A percentile compares a stretch with the other conserved stretches of the same genome.
phyloP scores from a whole-genome alignment of 2,888 invertebrate genomes.

The Cephus nigrinus region DNA sequence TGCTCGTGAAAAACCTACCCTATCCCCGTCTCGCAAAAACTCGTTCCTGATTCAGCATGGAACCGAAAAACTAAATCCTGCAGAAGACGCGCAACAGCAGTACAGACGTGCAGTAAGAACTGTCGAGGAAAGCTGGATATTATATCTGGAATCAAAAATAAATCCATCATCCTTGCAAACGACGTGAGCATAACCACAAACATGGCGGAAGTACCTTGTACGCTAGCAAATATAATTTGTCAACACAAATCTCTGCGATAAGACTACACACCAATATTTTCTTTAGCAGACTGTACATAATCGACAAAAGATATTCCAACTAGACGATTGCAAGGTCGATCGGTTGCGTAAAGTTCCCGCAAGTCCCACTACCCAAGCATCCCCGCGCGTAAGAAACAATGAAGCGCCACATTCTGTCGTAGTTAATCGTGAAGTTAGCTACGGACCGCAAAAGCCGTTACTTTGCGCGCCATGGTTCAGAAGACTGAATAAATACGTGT shows the following conservation, averaged over 20 bases:
- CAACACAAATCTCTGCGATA: neutral
- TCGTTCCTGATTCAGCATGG: neutral
- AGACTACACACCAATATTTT: neutral
- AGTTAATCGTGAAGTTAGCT: neutral
- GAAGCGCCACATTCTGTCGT: neutral
- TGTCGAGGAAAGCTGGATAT: neutral
- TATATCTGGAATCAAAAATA: neutral
- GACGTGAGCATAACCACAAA: neutral
- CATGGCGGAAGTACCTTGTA: neutral
- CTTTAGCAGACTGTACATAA: neutral
- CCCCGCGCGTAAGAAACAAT: neutral
- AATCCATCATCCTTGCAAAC: neutral
- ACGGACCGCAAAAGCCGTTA: neutral
- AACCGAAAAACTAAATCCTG: neutral
- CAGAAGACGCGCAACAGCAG: neutral
- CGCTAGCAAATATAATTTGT: neutral
- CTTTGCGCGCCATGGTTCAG: neutral
- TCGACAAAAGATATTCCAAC: neutral
- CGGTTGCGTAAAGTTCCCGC: neutral
- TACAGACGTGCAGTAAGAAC: neutral
- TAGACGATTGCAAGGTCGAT: neutral
- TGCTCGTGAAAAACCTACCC: neutral
- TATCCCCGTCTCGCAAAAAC: neutral
- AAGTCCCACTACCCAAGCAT: neutral
- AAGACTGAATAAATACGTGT: neutral